Evolutionary conservation across 2,113 vertebrate genomes (phyloP).

Genomic region (Pteruthius melanotis): DNA sequence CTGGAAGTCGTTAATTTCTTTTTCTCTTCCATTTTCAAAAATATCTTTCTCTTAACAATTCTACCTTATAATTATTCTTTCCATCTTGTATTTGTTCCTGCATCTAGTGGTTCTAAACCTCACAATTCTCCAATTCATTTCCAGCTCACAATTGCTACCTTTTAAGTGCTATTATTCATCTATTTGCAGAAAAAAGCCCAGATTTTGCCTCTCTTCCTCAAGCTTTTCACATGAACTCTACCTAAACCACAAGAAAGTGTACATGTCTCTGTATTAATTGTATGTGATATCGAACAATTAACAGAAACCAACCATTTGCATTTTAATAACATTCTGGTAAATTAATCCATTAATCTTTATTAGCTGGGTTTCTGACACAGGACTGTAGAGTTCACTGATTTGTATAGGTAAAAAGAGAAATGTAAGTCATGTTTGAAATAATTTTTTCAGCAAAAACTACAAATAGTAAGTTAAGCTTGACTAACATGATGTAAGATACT

Average conservation of each 20-base stretch:
- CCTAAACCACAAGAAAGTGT: slow-evolving; percentile 59
- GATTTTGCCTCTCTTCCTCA: slow-evolving; percentile 14
- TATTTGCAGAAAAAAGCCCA: background rate
- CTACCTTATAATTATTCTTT: background rate
- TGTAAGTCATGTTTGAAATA: slow-evolving; percentile 32
- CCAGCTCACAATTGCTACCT: background rate
- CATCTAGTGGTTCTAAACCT: background rate
- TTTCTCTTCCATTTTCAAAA: background rate
- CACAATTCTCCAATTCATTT: background rate
- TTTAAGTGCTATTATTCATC: slow-evolving; percentile 15
- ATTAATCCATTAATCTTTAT: slow-evolving; percentile 97
- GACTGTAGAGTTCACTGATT: slow-evolving; percentile 75
- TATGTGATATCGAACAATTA: slow-evolving; percentile 90
- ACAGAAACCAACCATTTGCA: slow-evolving; percentile 93
- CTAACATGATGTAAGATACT: background rate
- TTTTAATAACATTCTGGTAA: slow-evolving; percentile 96
- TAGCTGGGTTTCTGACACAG: slow-evolving; percentile 79
- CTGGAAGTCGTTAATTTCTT: background rate
- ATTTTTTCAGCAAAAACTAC: slow-evolving; percentile 20
- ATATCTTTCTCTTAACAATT: background rate
- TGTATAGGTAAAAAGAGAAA: slow-evolving; percentile 45
- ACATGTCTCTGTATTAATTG: slow-evolving; percentile 82
- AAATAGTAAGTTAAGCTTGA: background rate
- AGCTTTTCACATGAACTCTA: slow-evolving; percentile 54
- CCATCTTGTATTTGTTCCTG: background rate